A percentile compares a stretch with the other conserved stretches of the same genome.
Evolutionary conservation across 2,113 vertebrate genomes (phyloP).

Genomic region (Neolamprologus devosi): DNA sequence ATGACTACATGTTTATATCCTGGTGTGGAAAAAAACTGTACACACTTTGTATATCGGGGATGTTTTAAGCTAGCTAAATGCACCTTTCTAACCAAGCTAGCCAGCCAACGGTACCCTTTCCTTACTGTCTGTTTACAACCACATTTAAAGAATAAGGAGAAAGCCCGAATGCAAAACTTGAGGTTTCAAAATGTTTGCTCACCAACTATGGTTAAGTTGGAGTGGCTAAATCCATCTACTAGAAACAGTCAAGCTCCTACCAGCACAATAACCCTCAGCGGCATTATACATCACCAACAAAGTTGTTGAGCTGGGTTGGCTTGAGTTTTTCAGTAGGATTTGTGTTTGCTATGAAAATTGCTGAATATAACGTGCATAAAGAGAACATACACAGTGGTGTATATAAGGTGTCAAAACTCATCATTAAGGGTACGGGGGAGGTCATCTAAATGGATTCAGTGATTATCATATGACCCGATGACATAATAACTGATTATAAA

Average conservation of each 20-base stretch:
- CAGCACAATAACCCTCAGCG: background rate
- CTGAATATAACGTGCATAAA: background rate
- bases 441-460: background rate
- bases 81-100: background rate
- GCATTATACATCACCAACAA: background rate
- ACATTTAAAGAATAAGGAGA: background rate
- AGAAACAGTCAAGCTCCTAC: background rate
- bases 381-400: background rate
- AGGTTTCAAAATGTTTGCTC: background rate
- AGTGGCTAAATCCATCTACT: background rate
- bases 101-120: background rate
- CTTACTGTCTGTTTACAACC: background rate
- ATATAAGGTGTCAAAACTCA: background rate
- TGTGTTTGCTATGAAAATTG: background rate
- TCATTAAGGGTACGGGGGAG: background rate
- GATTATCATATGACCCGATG: background rate
- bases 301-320: background rate
- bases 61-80: background rate
- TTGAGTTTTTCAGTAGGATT: background rate
- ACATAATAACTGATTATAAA: background rate
- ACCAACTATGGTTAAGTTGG: background rate
- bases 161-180: background rate
- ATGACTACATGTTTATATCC: background rate
- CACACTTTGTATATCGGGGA: background rate
- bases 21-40: background rate